Percentiles rank a stretch among this genome's conserved stretches.
Evolutionary conservation across 2,888 invertebrate genomes (phyloP).

Genomic region (Drosophila aldrichi): DNA sequence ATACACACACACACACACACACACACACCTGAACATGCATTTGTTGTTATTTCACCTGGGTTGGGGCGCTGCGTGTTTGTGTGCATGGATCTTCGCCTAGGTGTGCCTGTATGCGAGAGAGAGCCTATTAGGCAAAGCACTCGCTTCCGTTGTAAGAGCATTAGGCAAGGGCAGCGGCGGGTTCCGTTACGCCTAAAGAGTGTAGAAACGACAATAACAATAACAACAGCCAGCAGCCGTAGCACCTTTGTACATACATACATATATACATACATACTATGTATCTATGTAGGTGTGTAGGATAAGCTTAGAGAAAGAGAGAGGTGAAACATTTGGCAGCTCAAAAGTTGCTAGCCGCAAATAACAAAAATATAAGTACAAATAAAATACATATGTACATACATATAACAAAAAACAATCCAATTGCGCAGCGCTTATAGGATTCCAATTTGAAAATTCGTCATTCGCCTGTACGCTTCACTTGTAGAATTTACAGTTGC

Average conservation of each 20-base stretch:
- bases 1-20: background rate
- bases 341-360: conserved; percentile 18
- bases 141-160: conserved; percentile 72
- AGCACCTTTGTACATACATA: background rate
- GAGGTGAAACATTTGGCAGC: conserved; percentile 25
- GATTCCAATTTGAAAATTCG: conserved; percentile 67
- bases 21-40: conserved; percentile 14
- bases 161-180: conserved; percentile 41
- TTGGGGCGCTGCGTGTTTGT: conserved; percentile 60
- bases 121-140: conserved; percentile 70
- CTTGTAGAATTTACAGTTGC: conserved; percentile 77
- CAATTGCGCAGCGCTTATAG: conserved; percentile 61
- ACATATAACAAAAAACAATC: conserved; percentile 7
- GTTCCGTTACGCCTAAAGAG: conserved; percentile 51
- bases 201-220: conserved; percentile 59
- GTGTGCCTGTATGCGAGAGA: conserved; percentile 53
- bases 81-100: conserved; percentile 64
- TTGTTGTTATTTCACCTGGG: conserved; percentile 73
- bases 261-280: background rate
- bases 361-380: background rate
- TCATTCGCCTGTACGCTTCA: conserved; percentile 58
- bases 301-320: conserved; percentile 44
- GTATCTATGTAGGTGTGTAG: conserved; percentile 40
- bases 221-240: conserved; percentile 25
- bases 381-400: no score